A percentile compares a stretch with the other conserved stretches of the same genome.
These are phyloP conservation scores for Stegostoma tigrinum DNA, from an alignment of 2,113 vertebrate species.

Conservation along the genomic window DNA sequence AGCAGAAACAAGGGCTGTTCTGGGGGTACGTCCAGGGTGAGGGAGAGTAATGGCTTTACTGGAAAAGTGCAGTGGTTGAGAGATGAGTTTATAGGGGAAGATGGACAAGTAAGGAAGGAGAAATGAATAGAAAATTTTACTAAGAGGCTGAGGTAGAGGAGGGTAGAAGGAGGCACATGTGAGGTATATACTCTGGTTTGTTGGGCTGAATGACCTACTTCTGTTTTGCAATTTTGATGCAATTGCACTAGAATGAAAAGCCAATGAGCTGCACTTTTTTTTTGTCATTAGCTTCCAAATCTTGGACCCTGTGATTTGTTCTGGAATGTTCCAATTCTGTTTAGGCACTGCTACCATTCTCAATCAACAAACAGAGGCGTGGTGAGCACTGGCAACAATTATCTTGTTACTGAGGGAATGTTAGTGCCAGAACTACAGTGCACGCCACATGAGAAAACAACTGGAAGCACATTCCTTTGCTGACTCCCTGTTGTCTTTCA, in stretches of 20 bases:
- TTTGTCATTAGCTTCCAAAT: neutral
- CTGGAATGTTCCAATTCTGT: neutral
- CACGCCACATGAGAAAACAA: neutral
- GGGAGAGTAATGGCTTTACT: too few species aligned
- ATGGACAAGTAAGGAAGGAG: neutral
- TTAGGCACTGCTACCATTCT: too few species aligned
- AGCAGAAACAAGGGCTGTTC: neutral
- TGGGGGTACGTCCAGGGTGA: too few species aligned
- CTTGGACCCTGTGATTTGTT: neutral
- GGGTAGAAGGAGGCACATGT: neutral
- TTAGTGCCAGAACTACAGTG: neutral
- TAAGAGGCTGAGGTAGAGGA: neutral
- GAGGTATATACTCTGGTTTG: too few species aligned
- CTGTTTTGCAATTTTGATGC: neutral
- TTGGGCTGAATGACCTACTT: neutral
- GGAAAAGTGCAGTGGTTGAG: neutral
- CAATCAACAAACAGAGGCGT: neutral
- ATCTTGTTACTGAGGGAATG: neutral
- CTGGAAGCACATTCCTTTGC: neutral
- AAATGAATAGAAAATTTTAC: neutral
- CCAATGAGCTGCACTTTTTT: neutral
- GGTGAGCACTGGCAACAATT: constrained; percentile 8
- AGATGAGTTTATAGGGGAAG: neutral
- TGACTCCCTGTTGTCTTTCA: neutral
- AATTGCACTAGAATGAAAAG: neutral